A percentile compares a stretch with the other conserved stretches of the same genome.
Evolutionary conservation across 2,797 vertebrate genomes (phyloP).

Genomic region (Smutsia temminckii): DNA sequence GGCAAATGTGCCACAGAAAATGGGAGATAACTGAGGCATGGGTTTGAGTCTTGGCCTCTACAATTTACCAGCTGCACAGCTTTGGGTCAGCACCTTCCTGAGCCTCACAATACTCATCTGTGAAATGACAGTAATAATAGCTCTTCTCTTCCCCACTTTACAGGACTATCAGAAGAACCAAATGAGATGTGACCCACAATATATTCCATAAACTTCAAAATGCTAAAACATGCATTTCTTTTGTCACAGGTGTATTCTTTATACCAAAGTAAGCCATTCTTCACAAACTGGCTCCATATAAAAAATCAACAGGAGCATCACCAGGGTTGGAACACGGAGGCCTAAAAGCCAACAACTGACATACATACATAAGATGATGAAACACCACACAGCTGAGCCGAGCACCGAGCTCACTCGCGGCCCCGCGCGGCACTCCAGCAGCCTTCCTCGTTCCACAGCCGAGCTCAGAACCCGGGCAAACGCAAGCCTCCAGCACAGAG

Average conservation of each 20-base stretch:
- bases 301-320: neutral
- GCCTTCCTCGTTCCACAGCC: neutral
- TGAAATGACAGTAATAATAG: neutral
- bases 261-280: neutral
- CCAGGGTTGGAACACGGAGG: neutral
- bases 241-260: neutral
- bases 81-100: neutral
- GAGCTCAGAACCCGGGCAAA: neutral
- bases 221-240: neutral
- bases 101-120: neutral
- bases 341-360: neutral
- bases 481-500: neutral
- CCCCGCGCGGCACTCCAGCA: too few relatives aligned
- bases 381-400: neutral
- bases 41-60: neutral
- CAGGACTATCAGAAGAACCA: neutral
- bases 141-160: neutral
- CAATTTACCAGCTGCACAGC: accelerated
- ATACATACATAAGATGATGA: neutral
- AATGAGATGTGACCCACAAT: neutral
- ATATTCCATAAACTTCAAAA: neutral
- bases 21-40: neutral
- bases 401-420: neutral
- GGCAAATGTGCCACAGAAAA: neutral
- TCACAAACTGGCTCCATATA: neutral